A percentile compares a stretch with the other conserved stretches of the same genome.
Evolutionary conservation across 2,888 invertebrate species (phyloP).

Genomic region (Andrena praecox): DNA sequence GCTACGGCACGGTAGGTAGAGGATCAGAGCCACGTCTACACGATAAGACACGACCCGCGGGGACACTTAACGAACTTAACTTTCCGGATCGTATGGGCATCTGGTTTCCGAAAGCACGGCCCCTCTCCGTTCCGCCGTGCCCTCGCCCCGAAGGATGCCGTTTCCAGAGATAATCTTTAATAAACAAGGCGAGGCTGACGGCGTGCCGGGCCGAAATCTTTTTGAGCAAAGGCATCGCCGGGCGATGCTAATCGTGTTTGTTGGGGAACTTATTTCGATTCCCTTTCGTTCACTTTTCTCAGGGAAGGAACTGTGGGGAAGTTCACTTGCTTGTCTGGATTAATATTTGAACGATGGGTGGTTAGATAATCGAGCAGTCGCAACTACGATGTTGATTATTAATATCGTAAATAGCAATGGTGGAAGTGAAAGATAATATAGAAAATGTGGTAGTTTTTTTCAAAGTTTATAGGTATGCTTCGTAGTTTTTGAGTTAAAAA

Average conservation of each 20-base stretch:
- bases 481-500: too few species aligned
- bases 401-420: too few species aligned
- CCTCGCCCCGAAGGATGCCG: conserved; percentile 24
- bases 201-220: not conserved
- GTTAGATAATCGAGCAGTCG: too few species aligned
- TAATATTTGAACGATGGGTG: too few species aligned
- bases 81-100: conserved; percentile 73
- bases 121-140: conserved; percentile 23
- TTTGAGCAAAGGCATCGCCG: not conserved
- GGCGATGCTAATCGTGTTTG: not conserved
- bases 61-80: conserved; percentile 83
- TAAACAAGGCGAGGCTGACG: conserved; percentile 27
- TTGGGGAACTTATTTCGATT: not conserved
- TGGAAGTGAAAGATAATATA: too few species aligned
- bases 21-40: conserved; percentile 83
- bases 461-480: too few species aligned
- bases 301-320: too few species aligned
- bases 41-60: conserved; percentile 83
- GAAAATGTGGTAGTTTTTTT: too few species aligned
- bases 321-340: too few species aligned
- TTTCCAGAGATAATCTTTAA: conserved; percentile 42
- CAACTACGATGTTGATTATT: too few species aligned
- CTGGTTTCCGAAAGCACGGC: conserved; percentile 58
- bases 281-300: not conserved
- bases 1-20: conserved; percentile 82